These are phyloP conservation scores for Corydoras sp. DNA, from an alignment of 2,113 vertebrate species.

Conservation along the genomic window DNA sequence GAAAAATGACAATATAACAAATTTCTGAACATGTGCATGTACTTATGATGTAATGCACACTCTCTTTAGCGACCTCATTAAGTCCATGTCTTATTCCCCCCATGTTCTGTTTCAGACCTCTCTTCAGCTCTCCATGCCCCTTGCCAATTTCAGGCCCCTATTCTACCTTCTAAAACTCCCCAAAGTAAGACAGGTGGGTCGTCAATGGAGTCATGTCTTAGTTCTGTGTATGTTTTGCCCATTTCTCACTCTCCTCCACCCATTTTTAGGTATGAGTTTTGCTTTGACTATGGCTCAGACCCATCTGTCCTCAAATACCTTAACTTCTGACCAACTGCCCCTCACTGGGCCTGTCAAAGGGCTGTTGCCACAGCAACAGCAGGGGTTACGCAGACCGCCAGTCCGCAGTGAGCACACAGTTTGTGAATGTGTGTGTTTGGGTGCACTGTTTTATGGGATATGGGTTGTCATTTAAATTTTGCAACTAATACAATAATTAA, in stretches of 20 bases:
- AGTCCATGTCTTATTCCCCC: neutral
- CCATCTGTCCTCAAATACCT: conserved; percentile 38
- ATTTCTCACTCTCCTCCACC: conserved; percentile 27
- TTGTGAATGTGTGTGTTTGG: conserved; percentile 12
- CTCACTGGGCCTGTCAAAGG: conserved; percentile 46
- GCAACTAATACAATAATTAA: too few relatives aligned
- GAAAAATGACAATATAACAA: too few relatives aligned
- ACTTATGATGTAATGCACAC: too few relatives aligned
- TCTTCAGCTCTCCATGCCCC: conserved; percentile 33
- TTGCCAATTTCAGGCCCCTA: conserved; percentile 61
- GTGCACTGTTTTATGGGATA: too few relatives aligned
- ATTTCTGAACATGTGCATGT: too few relatives aligned
- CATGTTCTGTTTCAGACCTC: conserved; percentile 54
- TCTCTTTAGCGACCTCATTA: neutral
- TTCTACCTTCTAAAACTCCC: conserved; percentile 51
- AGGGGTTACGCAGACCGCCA: conserved; percentile 55
- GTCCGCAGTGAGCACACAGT: conserved; percentile 51
- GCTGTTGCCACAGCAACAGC: conserved; percentile 32
- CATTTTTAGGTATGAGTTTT: conserved; percentile 49
- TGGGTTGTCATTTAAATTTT: too few relatives aligned
- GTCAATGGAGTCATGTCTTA: conserved; percentile 13
- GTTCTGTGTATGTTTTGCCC: neutral
- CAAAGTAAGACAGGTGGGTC: conserved; percentile 45
- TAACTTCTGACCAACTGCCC: conserved; percentile 51
- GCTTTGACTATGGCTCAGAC: conserved; percentile 52